A percentile compares a stretch with the other conserved stretches of the same genome.
Conservation (phyloP, 2,888 invertebrate genomes). For the Drosophila parthenogenetica region DNA sequence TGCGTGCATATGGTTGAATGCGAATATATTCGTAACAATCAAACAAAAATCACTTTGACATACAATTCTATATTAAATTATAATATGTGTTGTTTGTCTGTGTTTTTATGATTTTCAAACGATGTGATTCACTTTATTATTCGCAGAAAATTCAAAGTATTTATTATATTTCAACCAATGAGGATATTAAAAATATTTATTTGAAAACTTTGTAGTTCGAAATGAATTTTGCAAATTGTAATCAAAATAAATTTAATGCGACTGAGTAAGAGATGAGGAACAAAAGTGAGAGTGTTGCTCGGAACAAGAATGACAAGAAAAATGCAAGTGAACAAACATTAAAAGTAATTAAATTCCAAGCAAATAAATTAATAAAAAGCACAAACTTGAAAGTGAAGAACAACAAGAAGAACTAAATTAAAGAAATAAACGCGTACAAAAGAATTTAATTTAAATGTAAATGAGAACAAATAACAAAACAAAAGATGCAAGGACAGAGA, state of each 20-base stretch:
- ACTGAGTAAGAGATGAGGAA: background rate
- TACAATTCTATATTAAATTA: background rate
- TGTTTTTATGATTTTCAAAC: background rate
- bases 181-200: too few relatives aligned
- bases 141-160: background rate
- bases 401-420: slow-evolving; percentile 2
- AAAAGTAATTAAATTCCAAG: slow-evolving; percentile 59
- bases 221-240: slow-evolving; percentile 20
- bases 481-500: background rate
- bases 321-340: slow-evolving; percentile 46
- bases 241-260: slow-evolving; percentile 8
- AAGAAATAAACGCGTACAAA: slow-evolving; percentile 42
- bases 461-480: slow-evolving; percentile 39
- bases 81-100: background rate
- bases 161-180: too few relatives aligned
- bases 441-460: slow-evolving; percentile 72
- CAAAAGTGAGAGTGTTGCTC: slow-evolving; percentile 3
- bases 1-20: background rate
- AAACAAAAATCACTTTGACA: background rate
- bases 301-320: slow-evolving; percentile 20
- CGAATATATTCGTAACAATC: background rate
- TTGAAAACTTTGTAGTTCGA: slow-evolving; percentile 10
- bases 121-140: slow-evolving; percentile 1
- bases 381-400: slow-evolving; percentile 28
- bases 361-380: slow-evolving; percentile 60